A percentile compares a stretch with the other conserved stretches of the same genome.
phyloP scores from a whole-genome alignment of 2,797 vertebrate genomes.

The Argyrosomus regius region DNA sequence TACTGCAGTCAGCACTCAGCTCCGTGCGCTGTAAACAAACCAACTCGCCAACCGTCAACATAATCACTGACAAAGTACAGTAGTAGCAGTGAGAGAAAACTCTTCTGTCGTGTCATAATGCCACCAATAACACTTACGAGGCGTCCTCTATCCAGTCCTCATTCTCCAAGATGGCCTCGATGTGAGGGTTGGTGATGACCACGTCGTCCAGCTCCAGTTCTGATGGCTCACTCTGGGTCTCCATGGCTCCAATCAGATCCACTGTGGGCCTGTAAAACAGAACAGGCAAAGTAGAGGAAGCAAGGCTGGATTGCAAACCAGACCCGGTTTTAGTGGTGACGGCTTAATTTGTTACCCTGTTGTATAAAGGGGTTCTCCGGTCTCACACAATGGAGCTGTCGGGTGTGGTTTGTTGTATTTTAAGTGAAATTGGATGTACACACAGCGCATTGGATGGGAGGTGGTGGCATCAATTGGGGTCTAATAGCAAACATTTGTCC shows the following conservation, averaged over 20 bases:
- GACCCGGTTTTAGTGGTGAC: neutral
- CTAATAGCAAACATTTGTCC: neutral
- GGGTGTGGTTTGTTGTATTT: neutral
- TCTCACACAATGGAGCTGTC: too few species aligned
- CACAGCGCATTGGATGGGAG: neutral
- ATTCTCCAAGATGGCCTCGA: conserved; percentile 96
- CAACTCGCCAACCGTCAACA: too few species aligned
- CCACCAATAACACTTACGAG: conserved; percentile 87
- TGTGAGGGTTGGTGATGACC: conserved; percentile 98
- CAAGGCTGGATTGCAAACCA: conserved; percentile 9
- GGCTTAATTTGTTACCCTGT: neutral
- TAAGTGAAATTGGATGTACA: neutral
- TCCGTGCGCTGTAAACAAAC: too few species aligned
- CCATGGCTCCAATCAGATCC: conserved; percentile 94
- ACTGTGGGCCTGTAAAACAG: conserved; percentile 89
- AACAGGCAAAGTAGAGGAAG: neutral
- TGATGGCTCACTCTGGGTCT: conserved; percentile 94
- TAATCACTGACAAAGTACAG: neutral
- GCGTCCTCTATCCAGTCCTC: conserved; percentile 98
- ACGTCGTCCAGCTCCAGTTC: conserved; percentile 97
- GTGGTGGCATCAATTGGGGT: too few species aligned
- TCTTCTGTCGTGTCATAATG: neutral
- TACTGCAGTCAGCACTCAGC: too few species aligned
- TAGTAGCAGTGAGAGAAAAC: neutral
- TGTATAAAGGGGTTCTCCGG: neutral